Evolutionary conservation across 2,888 invertebrate species (phyloP), one percentile per base, ranked within the genome.

Genomic region (Ischnura elegans): DNA sequence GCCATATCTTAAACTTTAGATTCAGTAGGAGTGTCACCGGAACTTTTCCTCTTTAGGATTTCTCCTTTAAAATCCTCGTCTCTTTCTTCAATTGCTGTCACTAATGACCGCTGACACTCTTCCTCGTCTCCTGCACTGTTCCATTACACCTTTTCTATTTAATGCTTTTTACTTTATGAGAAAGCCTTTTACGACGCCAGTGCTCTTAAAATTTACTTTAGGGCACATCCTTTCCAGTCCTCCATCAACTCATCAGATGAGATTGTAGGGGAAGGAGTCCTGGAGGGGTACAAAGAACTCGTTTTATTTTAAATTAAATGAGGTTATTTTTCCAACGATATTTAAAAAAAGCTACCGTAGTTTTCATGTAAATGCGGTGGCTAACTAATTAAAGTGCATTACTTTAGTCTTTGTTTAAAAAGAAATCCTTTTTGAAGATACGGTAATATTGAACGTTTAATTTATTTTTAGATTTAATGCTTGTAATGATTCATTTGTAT

Each of bases 21-120:
- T 36, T 25, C 29, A 36, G 13, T 76, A 13, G 36, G 76, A 25
- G 29, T 36, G 29, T 36, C 76, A 36, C 13, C 76, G 36, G 25
- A 13, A 76, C 1, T 5, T 29, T 13, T 36, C 13, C 21, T 36
- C 36, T 10, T 36, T 3, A 10, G 25, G 36, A 36, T 76, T 76
- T 76, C 76, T 36, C 36, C 76, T 76, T 76, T 76, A 76, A 76
- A 16, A 1, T 36, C 16, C 3, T 10, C 36, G 13, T 13, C 76
- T 36, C 13, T 76, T n/a, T 36, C 36, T 76, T 76, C 76, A 76
- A 36, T 29, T 76, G 76, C 76, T 36, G 36, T 29, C 76, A 36
- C 76, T 76, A 76, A 76, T 76, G 76, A 36, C 76, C 36, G 76
- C 36, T 76, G 76, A 76, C 76, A 76, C 76, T 61, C 61, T 5